Evolutionary conservation across 2,888 invertebrate species (phyloP).

Genomic region (Biston betularia): DNA sequence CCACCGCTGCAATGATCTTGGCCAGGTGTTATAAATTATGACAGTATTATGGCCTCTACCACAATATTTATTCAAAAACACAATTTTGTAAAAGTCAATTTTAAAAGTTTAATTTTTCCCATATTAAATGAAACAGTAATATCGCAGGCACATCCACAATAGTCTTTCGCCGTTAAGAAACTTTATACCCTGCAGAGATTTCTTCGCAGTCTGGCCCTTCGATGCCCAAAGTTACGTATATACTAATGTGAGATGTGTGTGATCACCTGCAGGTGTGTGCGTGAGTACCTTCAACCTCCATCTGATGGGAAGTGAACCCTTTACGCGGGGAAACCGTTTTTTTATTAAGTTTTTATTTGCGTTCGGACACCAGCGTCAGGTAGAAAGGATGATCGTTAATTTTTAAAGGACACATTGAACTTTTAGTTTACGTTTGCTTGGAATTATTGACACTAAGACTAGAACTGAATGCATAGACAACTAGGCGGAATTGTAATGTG

Average conservation of each 20-base stretch:
- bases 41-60: no score
- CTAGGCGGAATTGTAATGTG: neutral
- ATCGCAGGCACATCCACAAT: constrained; percentile 59
- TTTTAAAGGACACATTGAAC: constrained; percentile 81
- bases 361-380: constrained; percentile 86
- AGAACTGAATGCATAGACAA: neutral
- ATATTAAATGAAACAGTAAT: neutral
- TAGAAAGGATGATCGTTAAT: constrained; percentile 86
- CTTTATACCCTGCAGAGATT: constrained; percentile 81
- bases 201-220: constrained; percentile 76
- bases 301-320: constrained; percentile 87
- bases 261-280: constrained; percentile 45
- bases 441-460: constrained; percentile 29
- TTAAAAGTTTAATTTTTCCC: no score
- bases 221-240: constrained; percentile 64
- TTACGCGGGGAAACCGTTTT: constrained; percentile 85
- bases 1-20: no score
- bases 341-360: constrained; percentile 72
- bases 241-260: constrained; percentile 54
- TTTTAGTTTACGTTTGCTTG: constrained; percentile 39
- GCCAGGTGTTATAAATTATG: no score
- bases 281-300: constrained; percentile 72
- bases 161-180: constrained; percentile 74
- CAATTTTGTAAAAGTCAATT: no score
- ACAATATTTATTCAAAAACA: no score